Evolutionary conservation across 1,140 invertebrate genomes (phyloP), one percentile per base, ranked within the genome.

Genomic region (Brachionus rubens): DNA sequence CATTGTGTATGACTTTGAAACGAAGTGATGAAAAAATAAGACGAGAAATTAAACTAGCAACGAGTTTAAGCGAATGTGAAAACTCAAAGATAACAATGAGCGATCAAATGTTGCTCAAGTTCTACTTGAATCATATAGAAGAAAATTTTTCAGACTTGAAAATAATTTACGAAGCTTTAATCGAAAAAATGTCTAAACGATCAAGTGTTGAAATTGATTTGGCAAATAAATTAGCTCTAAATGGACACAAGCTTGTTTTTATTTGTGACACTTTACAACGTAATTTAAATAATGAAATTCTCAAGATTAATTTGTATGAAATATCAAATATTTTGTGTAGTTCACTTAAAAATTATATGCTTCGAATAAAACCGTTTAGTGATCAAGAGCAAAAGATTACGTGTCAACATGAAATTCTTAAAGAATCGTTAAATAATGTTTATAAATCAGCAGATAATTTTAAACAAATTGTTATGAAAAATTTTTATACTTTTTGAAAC

Each of bases 261-360:
- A 72, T 72, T 21, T 72, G 68, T 30, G 68, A 72, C n/a, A 72
- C 68, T 33, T 33, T 72, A 46, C 19, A 72, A 30, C 68, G 16
- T 26, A 72, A 72, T 41, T 26, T 72, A 24, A 47, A 72, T 21
- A 52, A 72, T 50, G 46, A 54, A 72, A 24, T 50, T 14, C 10
- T 72, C 5, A 72, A 72, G 41, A 50, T 54, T 50, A 72, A 54
- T 72, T 41, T 72, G 46, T 50, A 54, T 50, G 9, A 72, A 19
- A 19, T 41, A 41, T 72, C 68, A 10, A 54, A 26, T 24, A 19
- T 10, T 28, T 26, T 72, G 68, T 72, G 68, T 21, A 26, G 28
- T 41, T 72, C 68, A 5, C 14, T 72, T n/a, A 72, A 72, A 72
- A 54, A 36, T 36, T 72, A 50, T 41, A 48, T 72, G n/a, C 16